Base-by-base conservation (phyloP, 2,888 invertebrate genomes). In the Scrobipalpa costella region DNA sequence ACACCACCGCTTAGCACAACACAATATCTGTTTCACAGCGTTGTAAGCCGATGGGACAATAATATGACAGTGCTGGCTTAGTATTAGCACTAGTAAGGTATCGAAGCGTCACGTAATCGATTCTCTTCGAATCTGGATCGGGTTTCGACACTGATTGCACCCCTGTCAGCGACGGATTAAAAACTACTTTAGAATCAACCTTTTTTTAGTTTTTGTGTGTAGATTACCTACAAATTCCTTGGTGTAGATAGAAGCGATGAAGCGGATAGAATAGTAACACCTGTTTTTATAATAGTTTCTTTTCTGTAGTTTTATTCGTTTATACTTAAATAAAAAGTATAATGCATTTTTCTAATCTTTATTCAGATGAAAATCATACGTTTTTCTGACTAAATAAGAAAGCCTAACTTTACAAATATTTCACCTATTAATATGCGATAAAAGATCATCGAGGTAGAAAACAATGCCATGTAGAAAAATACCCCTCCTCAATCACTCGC, bases 101-200 rank as follows among this genome's bases (percentile, higher is more conserved):
- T 75, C 73, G 59, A 40, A 11, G 63, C 44, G 52, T 61, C 64
- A 52, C 67, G 72, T 75, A 76, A 78, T 79, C 79, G 78, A 78
- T 78, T 74, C 77, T 66, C 69, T 63, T 52, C 21, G 50, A 19
- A 3, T 68, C 71, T 66, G 67, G 69, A 68, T 76, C 70, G 70
- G 19, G 50, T 61, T 61, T 38, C 64, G 40, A 38, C 49, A 58
- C 59, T 65, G 55, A 64, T 59, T 59, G 59, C 59, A n/a, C 21
- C 21, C 40, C 17, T 57, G 57, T 57, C 33, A 38, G 8, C n/a
- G 3, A n/a, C 13, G 55, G 33, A 33, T 55, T 55, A 33, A 55
- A 55, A 33, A 44, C 44, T 44, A 44, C 44, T 44, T 21, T 50
- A 21, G 50, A 19, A 21, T 33, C 5, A 13, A 27, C 27, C 27